Evolutionary conservation across 2,888 invertebrate species (phyloP).

Genomic region (Drosophila fungiperda): DNA sequence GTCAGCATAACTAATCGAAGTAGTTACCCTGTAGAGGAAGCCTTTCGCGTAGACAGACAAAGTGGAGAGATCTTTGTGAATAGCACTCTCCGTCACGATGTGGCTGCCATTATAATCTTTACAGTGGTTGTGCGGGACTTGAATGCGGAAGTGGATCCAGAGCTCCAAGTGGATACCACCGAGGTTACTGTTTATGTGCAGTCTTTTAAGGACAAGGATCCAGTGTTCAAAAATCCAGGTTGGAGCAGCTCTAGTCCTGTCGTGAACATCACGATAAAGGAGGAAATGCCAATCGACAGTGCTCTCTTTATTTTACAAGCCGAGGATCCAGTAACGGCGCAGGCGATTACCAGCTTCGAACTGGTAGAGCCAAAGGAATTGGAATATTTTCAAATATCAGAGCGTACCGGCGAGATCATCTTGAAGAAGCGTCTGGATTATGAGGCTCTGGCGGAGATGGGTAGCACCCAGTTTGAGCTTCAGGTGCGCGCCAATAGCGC

Average conservation of each 20-base stretch:
- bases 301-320: slow-evolving; percentile 89
- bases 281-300: slow-evolving; percentile 91
- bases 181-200: slow-evolving; percentile 92
- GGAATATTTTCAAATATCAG: slow-evolving; percentile 87
- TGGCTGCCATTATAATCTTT: slow-evolving; percentile 91
- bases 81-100: slow-evolving; percentile 89
- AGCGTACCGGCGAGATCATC: slow-evolving; percentile 90
- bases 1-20: slow-evolving; percentile 88
- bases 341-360: slow-evolving; percentile 87
- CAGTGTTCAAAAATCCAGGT: slow-evolving; percentile 89
- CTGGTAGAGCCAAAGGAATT: slow-evolving; percentile 86
- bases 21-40: slow-evolving; percentile 88
- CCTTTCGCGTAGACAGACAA: slow-evolving; percentile 89
- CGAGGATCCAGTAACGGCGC: slow-evolving; percentile 89
- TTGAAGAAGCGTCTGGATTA: slow-evolving; percentile 91
- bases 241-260: slow-evolving; percentile 90
- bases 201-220: slow-evolving; percentile 91
- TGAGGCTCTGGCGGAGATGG: slow-evolving; percentile 87
- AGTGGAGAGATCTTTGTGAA: slow-evolving; percentile 90
- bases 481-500: slow-evolving; percentile 86
- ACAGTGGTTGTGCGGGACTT: slow-evolving; percentile 89
- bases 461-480: slow-evolving; percentile 84
- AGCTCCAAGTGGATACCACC: slow-evolving; percentile 88
- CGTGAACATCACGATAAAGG: slow-evolving; percentile 89
- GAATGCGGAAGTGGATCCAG: slow-evolving; percentile 89